Percentiles rank a stretch among this genome's conserved stretches.
Conservation (phyloP, 1,140 invertebrate genomes). For the Micrasema minimum region DNA sequence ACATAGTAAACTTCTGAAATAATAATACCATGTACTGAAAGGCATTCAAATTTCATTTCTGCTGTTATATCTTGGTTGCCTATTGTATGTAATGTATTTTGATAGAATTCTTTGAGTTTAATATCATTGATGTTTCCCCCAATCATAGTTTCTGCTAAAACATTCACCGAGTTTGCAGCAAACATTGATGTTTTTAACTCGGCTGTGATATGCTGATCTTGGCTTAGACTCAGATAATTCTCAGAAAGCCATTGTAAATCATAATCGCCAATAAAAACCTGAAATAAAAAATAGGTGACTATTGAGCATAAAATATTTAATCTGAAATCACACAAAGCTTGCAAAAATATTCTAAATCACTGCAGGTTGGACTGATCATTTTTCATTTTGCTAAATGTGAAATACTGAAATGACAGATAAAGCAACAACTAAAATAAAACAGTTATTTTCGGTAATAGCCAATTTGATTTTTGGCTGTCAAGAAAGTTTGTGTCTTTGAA, state of each 20-base stretch:
- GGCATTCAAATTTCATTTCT: slow-evolving; percentile 9
- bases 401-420: too few relatives aligned
- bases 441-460: too few relatives aligned
- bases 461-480: too few relatives aligned
- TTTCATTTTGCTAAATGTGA: too few relatives aligned
- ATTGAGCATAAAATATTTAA: too few relatives aligned
- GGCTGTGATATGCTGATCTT: slow-evolving; percentile 36
- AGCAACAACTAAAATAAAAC: too few relatives aligned
- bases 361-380: too few relatives aligned
- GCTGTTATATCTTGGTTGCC: slow-evolving; percentile 25
- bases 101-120: slow-evolving; percentile 31
- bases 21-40: slow-evolving; percentile 29
- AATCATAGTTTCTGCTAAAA: slow-evolving; percentile 30
- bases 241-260: slow-evolving; percentile 40
- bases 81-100: slow-evolving; percentile 32
- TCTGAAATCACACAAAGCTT: too few relatives aligned
- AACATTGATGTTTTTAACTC: slow-evolving; percentile 21
- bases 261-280: slow-evolving; percentile 34
- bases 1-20: too few relatives aligned
- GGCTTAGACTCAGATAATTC: slow-evolving; percentile 38
- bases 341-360: too few relatives aligned
- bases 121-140: slow-evolving; percentile 30
- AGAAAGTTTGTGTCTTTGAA: too few relatives aligned
- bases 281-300: slow-evolving; percentile 35
- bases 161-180: slow-evolving; percentile 25